Percentiles rank a stretch among this genome's conserved stretches.
phyloP scores from a whole-genome alignment of 2,797 vertebrate genomes.

The Galaxias olidus region DNA sequence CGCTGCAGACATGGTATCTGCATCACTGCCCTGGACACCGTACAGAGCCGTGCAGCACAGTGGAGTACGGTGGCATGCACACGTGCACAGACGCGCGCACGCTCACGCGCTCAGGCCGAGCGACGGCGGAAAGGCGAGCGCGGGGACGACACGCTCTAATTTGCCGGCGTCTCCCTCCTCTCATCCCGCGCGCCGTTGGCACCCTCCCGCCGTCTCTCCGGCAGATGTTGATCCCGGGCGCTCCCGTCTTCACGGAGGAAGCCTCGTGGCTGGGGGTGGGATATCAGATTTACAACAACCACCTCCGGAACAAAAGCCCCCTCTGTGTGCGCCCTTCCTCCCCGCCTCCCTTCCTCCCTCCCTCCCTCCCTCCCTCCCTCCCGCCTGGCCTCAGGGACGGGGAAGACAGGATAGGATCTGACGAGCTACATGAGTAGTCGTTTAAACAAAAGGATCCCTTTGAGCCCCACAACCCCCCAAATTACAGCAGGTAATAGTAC shows the following conservation, averaged over 20 bases:
- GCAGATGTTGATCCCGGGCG: conserved; percentile 47
- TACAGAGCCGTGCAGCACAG: neutral
- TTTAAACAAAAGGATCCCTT: conserved; percentile 60
- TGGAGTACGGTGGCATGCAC: neutral
- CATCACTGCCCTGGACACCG: neutral
- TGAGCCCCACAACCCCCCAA: conserved; percentile 16
- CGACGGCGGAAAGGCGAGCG: conserved; percentile 14
- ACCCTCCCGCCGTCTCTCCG: conserved; percentile 14
- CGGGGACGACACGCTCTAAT: conserved; percentile 44
- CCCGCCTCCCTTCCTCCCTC: conserved; percentile 9
- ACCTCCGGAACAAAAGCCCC: conserved; percentile 60
- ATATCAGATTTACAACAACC: conserved; percentile 53
- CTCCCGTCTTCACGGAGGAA: conserved; percentile 41
- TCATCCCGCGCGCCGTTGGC: conserved; percentile 27
- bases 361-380: conserved; percentile 7
- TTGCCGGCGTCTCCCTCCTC: conserved; percentile 38
- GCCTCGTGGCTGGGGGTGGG: conserved; percentile 32
- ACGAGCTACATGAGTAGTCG: conserved; percentile 52
- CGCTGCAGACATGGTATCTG: conserved; percentile 6
- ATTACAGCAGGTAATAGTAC: conserved; percentile 60
- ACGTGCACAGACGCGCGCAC: neutral
- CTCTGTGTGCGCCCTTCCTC: conserved; percentile 40
- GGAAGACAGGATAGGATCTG: conserved; percentile 60
- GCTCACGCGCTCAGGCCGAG: neutral
- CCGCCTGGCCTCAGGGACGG: conserved; percentile 16